Conservation (phyloP, 2,113 vertebrate species). For the Myxocyprinus asiaticus region DNA sequence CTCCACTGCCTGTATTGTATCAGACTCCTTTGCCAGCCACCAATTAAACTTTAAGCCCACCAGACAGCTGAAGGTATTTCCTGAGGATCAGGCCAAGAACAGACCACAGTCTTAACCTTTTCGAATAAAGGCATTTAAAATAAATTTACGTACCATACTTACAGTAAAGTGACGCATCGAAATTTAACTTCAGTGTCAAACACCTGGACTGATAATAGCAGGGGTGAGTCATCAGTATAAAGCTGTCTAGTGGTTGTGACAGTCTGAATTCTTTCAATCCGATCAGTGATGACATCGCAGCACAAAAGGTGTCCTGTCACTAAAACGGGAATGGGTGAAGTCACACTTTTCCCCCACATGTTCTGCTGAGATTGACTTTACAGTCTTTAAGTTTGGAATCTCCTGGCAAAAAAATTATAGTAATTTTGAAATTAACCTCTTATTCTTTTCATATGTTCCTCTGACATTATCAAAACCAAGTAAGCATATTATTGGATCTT, state of each 20-base stretch:
- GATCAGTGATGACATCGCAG: slow-evolving; percentile 69
- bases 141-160: not conserved
- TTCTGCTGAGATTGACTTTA: too few relatives aligned
- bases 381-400: too few relatives aligned
- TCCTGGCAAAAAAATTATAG: not conserved
- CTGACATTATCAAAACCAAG: too few relatives aligned
- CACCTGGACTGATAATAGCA: slow-evolving; percentile 68
- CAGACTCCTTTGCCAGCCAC: slow-evolving; percentile 63
- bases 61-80: slow-evolving; percentile 76
- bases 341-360: too few relatives aligned
- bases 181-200: slow-evolving; percentile 68
- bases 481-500: too few relatives aligned
- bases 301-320: slow-evolving; percentile 68
- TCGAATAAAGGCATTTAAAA: not conserved
- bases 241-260: slow-evolving; percentile 67
- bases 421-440: too few relatives aligned
- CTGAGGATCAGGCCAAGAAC: slow-evolving; percentile 57
- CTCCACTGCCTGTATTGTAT: slow-evolving; percentile 49
- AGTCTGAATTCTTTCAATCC: slow-evolving; percentile 66
- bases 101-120: slow-evolving; percentile 12
- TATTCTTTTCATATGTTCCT: too few relatives aligned
- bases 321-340: slow-evolving; percentile 23
- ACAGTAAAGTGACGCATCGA: not conserved
- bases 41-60: slow-evolving; percentile 71
- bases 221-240: slow-evolving; percentile 68